phyloP scores from a whole-genome alignment of 2,113 vertebrate genomes.

The Ictalurus furcatus region DNA sequence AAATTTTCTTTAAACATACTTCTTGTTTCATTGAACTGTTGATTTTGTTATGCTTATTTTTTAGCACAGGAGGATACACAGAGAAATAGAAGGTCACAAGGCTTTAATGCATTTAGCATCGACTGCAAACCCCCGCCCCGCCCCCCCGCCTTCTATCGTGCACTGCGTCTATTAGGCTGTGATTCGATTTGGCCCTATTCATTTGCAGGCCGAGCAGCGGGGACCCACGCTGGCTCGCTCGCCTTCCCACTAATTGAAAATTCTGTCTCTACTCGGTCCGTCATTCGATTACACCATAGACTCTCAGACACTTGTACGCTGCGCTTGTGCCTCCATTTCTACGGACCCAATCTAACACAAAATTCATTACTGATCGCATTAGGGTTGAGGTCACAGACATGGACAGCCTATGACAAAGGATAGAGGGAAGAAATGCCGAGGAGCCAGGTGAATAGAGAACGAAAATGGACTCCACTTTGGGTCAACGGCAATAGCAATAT shows the following conservation, averaged over 20 bases:
- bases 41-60: conserved; percentile 54
- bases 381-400: conserved; percentile 83
- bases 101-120: conserved; percentile 90
- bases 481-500: background rate
- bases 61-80: conserved; percentile 60
- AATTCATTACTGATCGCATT: conserved; percentile 94
- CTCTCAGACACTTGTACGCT: conserved; percentile 89
- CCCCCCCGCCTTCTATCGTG: conserved; percentile 73
- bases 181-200: conserved; percentile 92
- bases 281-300: conserved; percentile 90
- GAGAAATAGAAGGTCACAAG: conserved; percentile 83
- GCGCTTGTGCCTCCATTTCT: conserved; percentile 88
- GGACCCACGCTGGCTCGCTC: conserved; percentile 80
- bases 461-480: conserved; percentile 1
- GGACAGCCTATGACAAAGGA: conserved; percentile 65
- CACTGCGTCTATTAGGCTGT: conserved; percentile 88
- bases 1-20: conserved; percentile 67
- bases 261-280: conserved; percentile 90
- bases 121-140: conserved; percentile 68
- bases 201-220: conserved; percentile 91
- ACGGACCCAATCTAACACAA: conserved; percentile 91
- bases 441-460: conserved; percentile 31
- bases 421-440: conserved; percentile 2
- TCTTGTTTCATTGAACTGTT: conserved; percentile 63
- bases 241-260: conserved; percentile 79